These are phyloP conservation scores for Forpus xanthops DNA, from an alignment of 2,797 vertebrate genomes.

Conservation along the genomic window DNA sequence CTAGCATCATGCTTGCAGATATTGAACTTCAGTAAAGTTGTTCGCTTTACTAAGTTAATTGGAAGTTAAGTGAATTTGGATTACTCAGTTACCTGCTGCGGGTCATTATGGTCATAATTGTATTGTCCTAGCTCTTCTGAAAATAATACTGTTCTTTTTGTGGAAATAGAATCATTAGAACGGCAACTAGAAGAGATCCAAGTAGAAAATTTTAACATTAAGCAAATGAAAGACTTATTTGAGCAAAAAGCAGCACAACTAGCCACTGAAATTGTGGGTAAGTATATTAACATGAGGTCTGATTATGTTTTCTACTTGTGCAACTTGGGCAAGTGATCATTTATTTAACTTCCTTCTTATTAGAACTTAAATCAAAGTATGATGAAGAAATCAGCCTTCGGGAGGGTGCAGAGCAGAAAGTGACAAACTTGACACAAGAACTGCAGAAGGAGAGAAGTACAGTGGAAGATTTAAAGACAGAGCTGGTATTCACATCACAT, in stretches of 20 bases:
- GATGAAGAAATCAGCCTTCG: slow-evolving; percentile 93
- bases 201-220: slow-evolving; percentile 97
- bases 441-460: slow-evolving; percentile 83
- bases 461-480: slow-evolving; percentile 87
- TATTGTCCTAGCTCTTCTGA: background rate
- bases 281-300: slow-evolving; percentile 62
- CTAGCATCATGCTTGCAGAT: background rate
- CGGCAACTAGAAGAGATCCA: slow-evolving; percentile 91
- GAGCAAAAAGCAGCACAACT: slow-evolving; percentile 98
- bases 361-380: slow-evolving; percentile 93
- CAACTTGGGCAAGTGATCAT: background rate
- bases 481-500: slow-evolving; percentile 83
- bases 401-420: slow-evolving; percentile 86
- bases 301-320: background rate
- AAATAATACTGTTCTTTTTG: slow-evolving; percentile 50
- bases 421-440: slow-evolving; percentile 82
- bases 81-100: background rate
- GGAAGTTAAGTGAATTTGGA: background rate
- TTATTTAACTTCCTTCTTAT: slow-evolving; percentile 44
- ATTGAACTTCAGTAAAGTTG: background rate
- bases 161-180: slow-evolving; percentile 82
- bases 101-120: background rate
- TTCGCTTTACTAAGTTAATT: background rate
- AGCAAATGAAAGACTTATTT: slow-evolving; percentile 99
- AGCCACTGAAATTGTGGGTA: slow-evolving; percentile 96